Conservation (phyloP, 2,888 invertebrate species). For the Coleophora deauratella region DNA sequence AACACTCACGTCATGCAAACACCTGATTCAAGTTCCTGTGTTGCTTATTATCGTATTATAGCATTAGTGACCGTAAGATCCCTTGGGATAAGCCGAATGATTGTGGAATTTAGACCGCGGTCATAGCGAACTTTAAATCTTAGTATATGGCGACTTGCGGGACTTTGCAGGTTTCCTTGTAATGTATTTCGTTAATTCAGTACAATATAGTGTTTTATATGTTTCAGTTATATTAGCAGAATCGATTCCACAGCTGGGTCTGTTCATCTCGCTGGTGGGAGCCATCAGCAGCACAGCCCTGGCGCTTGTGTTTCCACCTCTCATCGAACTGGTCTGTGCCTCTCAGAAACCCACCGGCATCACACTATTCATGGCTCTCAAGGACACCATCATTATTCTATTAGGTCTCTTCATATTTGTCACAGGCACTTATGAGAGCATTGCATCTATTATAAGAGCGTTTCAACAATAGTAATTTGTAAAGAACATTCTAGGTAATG, state of each 20-base stretch:
- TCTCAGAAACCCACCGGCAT: conserved; percentile 75
- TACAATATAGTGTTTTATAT: no score
- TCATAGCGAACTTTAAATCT: no score
- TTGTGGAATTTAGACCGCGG: no score
- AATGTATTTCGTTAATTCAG: no score
- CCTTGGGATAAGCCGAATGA: no score
- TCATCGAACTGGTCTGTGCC: conserved; percentile 84
- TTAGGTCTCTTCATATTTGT: conserved; percentile 81
- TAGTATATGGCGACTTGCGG: not conserved
- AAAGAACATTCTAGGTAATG: not conserved
- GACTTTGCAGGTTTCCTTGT: no score
- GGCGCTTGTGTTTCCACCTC: conserved; percentile 90
- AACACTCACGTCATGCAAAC: no score
- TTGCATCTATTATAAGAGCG: conserved; percentile 73
- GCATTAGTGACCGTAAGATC: no score
- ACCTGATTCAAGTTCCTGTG: no score
- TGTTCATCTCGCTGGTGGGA: conserved; percentile 94
- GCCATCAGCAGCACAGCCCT: conserved; percentile 91
- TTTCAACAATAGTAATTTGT: conserved; percentile 32
- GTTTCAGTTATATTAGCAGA: conserved; percentile 87
- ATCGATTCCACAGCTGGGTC: conserved; percentile 86
- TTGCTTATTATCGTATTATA: no score
- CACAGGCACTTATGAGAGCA: conserved; percentile 84
- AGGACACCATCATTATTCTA: conserved; percentile 78
- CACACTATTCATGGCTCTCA: conserved; percentile 55